Conservation (phyloP, 1,140 invertebrate species). For the Theocolax elegans region DNA sequence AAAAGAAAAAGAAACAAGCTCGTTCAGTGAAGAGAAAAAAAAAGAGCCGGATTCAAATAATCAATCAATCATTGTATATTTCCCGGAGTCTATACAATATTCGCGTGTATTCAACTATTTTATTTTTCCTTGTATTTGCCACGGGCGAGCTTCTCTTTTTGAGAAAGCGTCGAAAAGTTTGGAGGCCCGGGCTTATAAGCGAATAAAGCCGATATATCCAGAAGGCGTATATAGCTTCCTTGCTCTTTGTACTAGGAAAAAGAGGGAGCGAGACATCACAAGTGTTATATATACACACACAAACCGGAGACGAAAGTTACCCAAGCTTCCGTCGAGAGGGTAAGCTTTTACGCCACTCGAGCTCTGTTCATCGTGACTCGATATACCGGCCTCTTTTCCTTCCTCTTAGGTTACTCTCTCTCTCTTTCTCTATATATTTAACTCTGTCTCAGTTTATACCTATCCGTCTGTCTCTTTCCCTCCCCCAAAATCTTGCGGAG, state of each 20-base stretch:
- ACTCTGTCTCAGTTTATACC: not conserved
- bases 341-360: too few species aligned
- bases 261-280: too few species aligned
- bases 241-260: too few species aligned
- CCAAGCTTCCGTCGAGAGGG: not conserved
- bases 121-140: too few species aligned
- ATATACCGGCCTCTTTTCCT: too few species aligned
- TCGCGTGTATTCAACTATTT: too few species aligned
- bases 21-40: not conserved
- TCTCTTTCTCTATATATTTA: too few species aligned
- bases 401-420: too few species aligned
- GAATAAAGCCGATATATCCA: slow-evolving; percentile 22
- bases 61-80: not conserved
- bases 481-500: not conserved
- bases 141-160: too few species aligned
- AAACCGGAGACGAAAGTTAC: slow-evolving; percentile 2
- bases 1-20: not conserved
- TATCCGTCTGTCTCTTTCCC: not conserved
- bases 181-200: not conserved
- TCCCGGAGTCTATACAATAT: too few species aligned
- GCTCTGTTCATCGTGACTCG: too few species aligned
- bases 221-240: not conserved
- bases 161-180: slow-evolving; percentile 12
- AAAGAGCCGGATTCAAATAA: not conserved
- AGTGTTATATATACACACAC: too few species aligned